Percentiles rank a stretch among this genome's conserved stretches.
Evolutionary conservation across 2,888 invertebrate species (phyloP).

Genomic region (Myathropa florea): DNA sequence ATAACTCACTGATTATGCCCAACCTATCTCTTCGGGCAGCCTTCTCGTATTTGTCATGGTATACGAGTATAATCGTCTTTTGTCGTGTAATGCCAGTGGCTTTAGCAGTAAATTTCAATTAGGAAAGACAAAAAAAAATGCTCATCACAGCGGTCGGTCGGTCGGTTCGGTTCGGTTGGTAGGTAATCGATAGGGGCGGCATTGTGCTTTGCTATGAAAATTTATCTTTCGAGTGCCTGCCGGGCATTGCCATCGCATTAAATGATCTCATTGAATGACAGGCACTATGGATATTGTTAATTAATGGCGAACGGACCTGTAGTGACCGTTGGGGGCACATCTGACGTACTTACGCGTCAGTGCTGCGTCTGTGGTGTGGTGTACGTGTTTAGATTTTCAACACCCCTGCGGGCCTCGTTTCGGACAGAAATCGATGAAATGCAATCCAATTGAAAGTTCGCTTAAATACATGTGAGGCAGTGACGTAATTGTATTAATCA

Average conservation of each 20-base stretch:
- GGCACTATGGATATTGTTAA: constrained; percentile 24
- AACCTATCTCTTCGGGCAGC: too few relatives aligned
- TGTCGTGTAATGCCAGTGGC: neutral
- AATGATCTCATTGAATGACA: constrained; percentile 51
- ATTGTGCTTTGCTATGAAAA: neutral
- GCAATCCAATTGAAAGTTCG: constrained; percentile 36
- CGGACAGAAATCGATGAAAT: constrained; percentile 32
- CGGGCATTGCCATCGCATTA: constrained; percentile 12
- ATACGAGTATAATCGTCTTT: too few relatives aligned
- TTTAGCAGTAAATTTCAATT: constrained; percentile 22
- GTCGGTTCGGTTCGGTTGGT: neutral
- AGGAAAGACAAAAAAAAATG: constrained; percentile 6
- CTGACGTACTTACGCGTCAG: neutral
- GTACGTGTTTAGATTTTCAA: neutral
- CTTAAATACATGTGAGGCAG: neutral
- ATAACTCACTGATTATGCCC: too few relatives aligned
- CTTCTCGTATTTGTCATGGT: too few relatives aligned
- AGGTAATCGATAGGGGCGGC: neutral
- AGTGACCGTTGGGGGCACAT: neutral
- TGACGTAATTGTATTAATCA: constrained; percentile 17
- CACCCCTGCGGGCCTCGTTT: neutral
- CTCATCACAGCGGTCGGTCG: neutral
- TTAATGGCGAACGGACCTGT: constrained; percentile 15
- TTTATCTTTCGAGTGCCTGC: neutral
- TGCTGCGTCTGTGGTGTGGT: neutral